Conservation (phyloP, 1,140 invertebrate genomes). For the Dinoponera quadriceps region DNA sequence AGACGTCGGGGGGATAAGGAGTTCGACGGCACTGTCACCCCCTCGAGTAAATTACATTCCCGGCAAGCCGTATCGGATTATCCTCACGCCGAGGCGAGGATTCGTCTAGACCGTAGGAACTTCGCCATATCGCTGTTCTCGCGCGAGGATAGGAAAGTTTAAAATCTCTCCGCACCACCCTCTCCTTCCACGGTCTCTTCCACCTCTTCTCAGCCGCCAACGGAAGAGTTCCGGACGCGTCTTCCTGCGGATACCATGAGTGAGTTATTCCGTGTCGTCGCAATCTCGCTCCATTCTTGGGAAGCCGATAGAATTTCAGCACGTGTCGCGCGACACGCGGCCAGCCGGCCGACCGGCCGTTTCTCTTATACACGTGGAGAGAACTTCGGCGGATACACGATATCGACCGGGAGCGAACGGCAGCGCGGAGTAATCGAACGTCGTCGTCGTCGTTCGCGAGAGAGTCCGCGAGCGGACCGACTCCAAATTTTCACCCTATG, state of each 20-base stretch:
- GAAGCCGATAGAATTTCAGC: constrained; percentile 43
- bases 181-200: too few species aligned
- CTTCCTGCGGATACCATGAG: constrained; percentile 14
- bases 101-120: constrained; percentile 59
- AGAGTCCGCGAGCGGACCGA: too few species aligned
- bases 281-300: constrained; percentile 45
- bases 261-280: constrained; percentile 35
- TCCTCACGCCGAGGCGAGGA: constrained; percentile 56
- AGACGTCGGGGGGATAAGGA: neutral
- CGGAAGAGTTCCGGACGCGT: constrained; percentile 17
- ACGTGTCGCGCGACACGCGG: constrained; percentile 20
- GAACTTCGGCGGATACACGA: neutral
- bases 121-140: constrained; percentile 52
- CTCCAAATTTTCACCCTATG: too few species aligned
- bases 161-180: constrained; percentile 30
- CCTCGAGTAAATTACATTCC: constrained; percentile 67
- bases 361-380: neutral
- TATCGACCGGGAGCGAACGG: constrained; percentile 17
- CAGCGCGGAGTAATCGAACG: too few species aligned
- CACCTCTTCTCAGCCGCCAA: too few species aligned
- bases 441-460: too few species aligned
- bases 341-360: neutral
- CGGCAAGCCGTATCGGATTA: constrained; percentile 66
- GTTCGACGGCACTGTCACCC: constrained; percentile 10
- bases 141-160: constrained; percentile 49